phyloP scores from a whole-genome alignment of 2,888 invertebrate genomes.

The Pammene aurita region DNA sequence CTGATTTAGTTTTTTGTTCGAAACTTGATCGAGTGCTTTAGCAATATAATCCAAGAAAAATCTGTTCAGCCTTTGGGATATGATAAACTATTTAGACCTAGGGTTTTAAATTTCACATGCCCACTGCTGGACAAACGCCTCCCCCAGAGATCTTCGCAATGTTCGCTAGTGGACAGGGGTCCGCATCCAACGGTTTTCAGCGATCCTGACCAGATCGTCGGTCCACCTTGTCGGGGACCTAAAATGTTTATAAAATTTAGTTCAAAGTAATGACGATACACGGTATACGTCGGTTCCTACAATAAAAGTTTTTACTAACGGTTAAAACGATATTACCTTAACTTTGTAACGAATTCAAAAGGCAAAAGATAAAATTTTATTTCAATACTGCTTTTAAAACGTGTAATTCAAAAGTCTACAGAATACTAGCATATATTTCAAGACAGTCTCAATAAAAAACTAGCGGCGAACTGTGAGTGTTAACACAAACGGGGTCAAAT shows the following conservation, averaged over 20 bases:
- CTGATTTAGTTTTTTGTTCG: not conserved
- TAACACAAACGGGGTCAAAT: not conserved
- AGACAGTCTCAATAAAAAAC: conserved; percentile 1
- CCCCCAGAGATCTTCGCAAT: not conserved
- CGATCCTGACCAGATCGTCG: not conserved
- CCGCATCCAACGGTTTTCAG: not conserved
- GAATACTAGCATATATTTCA: too few relatives aligned
- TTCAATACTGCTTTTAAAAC: not conserved
- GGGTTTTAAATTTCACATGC: not conserved
- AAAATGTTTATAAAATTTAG: not conserved
- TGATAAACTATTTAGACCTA: not conserved
- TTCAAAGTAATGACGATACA: not conserved
- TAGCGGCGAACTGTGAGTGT: conserved; percentile 13
- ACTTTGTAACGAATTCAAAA: too few relatives aligned
- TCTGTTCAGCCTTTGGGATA: not conserved
- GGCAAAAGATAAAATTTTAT: too few relatives aligned
- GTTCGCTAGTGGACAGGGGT: not conserved
- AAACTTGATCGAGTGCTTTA: not conserved
- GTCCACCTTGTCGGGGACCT: not conserved
- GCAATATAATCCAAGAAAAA: not conserved
- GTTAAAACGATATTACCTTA: too few relatives aligned
- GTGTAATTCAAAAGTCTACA: too few relatives aligned
- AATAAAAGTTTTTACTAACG: too few relatives aligned
- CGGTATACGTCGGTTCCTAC: too few relatives aligned
- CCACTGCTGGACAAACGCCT: not conserved